These are phyloP conservation scores for Tarsius wallacei DNA, from an alignment of 2,797 vertebrate species.

Conservation along the genomic window DNA sequence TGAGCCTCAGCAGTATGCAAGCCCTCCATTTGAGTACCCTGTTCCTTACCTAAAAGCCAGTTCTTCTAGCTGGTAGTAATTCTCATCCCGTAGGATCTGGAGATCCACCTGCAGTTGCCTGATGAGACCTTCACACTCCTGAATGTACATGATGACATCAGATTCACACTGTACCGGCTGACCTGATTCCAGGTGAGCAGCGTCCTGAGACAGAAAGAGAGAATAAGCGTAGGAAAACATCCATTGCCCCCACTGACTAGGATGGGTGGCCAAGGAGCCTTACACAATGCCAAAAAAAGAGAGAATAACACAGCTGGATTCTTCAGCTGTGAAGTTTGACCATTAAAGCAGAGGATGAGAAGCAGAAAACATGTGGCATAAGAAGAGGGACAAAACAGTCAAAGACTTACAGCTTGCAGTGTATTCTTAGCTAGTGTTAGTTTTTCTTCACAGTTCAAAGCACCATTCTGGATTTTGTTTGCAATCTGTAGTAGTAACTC, in stretches of 20 bases:
- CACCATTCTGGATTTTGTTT: slow-evolving; percentile 98
- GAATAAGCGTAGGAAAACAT: background rate
- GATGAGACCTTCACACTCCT: slow-evolving; percentile 96
- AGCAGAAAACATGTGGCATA: background rate
- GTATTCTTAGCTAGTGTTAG: slow-evolving; percentile 98
- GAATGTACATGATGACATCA: slow-evolving; percentile 96
- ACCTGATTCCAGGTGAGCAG: slow-evolving; percentile 95
- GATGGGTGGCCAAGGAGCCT: background rate
- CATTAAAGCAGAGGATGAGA: background rate
- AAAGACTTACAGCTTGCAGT: slow-evolving; percentile 96
- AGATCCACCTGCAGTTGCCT: slow-evolving; percentile 95
- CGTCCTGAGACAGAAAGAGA: slow-evolving; percentile 92
- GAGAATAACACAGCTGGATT: slow-evolving; percentile 14
- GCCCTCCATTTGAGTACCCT: background rate
- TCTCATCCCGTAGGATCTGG: slow-evolving; percentile 96
- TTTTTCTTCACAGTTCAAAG: slow-evolving; percentile 98
- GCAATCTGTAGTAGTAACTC: slow-evolving; percentile 97
- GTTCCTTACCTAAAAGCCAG: slow-evolving; percentile 96
- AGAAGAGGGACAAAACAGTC: background rate
- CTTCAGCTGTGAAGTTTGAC: background rate
- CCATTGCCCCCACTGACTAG: background rate
- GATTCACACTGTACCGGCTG: slow-evolving; percentile 95
- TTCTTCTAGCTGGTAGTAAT: slow-evolving; percentile 98
- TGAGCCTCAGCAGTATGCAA: background rate
- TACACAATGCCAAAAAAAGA: background rate